Conservation (phyloP, 2,113 vertebrate genomes). For the Cyprinodon tularosa region DNA sequence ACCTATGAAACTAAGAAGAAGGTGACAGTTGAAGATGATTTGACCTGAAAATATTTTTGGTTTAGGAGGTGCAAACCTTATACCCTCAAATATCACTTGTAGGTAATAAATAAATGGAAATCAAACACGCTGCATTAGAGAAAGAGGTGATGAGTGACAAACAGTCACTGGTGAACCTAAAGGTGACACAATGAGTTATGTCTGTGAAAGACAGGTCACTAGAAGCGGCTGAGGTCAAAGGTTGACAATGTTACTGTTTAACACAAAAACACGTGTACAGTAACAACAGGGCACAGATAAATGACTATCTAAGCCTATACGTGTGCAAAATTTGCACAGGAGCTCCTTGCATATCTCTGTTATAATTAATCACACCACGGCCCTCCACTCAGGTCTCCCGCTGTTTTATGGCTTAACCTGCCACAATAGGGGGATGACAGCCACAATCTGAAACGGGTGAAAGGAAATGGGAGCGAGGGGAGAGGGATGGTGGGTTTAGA, state of each 20-base stretch:
- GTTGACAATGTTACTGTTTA: conserved; percentile 67
- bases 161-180: conserved; percentile 52
- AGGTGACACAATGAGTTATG: conserved; percentile 63
- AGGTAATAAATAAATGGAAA: conserved; percentile 59
- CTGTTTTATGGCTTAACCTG: conserved; percentile 76
- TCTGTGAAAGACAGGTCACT: conserved; percentile 26
- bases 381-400: conserved; percentile 46
- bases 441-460: conserved; percentile 51
- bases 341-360: conserved; percentile 52
- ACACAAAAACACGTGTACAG: conserved; percentile 42
- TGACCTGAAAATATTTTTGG: conserved; percentile 31
- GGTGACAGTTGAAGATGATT: not conserved
- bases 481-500: conserved; percentile 53
- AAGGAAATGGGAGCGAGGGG: conserved; percentile 50
- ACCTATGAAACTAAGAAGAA: not conserved
- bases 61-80: conserved; percentile 32
- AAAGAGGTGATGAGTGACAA: conserved; percentile 49
- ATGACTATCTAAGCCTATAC: conserved; percentile 29
- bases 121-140: conserved; percentile 35
- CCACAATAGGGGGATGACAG: conserved; percentile 70
- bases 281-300: conserved; percentile 56
- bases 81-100: conserved; percentile 52
- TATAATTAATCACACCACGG: conserved; percentile 58
- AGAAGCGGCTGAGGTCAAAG: conserved; percentile 49
- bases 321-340: conserved; percentile 33